Conservation (phyloP, 2,797 vertebrate genomes). For the Sardinella longiceps region DNA sequence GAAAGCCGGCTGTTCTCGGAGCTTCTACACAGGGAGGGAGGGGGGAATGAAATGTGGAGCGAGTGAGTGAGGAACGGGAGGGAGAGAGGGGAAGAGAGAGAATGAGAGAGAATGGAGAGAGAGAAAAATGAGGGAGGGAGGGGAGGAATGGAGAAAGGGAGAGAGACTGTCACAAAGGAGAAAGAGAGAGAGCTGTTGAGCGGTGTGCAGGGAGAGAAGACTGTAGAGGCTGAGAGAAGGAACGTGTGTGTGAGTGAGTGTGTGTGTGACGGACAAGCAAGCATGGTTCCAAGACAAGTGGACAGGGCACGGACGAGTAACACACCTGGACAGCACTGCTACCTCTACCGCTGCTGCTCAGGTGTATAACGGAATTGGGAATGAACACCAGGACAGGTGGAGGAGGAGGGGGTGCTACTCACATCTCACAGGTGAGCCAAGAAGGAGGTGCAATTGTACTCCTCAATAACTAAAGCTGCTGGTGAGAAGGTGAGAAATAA, state of each 20-base stretch:
- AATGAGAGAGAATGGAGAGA: conserved; percentile 30
- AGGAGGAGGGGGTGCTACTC: not conserved
- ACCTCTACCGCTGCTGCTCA: not conserved
- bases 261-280: not conserved
- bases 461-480: too few relatives aligned
- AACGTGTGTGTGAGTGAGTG: not conserved
- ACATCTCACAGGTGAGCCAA: conserved; percentile 6
- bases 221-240: not conserved
- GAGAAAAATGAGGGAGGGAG: conserved; percentile 31
- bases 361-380: not conserved
- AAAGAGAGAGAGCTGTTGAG: not conserved
- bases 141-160: conserved; percentile 37
- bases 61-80: conserved; percentile 31
- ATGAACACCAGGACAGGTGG: not conserved
- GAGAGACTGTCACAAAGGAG: conserved; percentile 4
- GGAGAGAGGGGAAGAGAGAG: conserved; percentile 12
- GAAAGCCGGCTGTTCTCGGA: conserved; percentile 50
- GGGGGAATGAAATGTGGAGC: conserved; percentile 36
- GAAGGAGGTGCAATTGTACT: too few relatives aligned
- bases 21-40: conserved; percentile 44
- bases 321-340: not conserved
- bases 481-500: too few relatives aligned
- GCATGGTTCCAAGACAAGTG: not conserved
- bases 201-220: not conserved
- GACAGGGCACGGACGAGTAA: not conserved